Evolutionary conservation across 1,140 invertebrate species (phyloP).

Genomic region (Popillia japonica): DNA sequence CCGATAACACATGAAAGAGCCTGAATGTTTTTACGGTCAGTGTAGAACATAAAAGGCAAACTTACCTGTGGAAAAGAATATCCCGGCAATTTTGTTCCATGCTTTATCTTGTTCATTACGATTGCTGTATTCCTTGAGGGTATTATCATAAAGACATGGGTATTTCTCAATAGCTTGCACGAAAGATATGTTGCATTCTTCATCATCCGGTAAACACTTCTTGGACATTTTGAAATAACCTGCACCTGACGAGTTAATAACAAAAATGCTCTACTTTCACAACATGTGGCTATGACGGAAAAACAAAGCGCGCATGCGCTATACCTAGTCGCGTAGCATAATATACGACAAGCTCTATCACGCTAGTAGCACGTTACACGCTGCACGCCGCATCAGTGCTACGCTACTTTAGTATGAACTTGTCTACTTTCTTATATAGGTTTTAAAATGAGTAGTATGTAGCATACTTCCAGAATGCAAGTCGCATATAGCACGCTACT

Average conservation of each 20-base stretch:
- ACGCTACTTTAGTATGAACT: constrained; percentile 5
- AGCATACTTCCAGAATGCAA: not conserved
- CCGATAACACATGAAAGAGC: no score
- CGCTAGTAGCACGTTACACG: not conserved
- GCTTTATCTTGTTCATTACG: no score
- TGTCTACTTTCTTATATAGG: constrained; percentile 6
- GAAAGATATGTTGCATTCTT: not conserved
- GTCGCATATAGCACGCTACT: not conserved
- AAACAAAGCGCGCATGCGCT: not conserved
- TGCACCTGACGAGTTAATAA: not conserved
- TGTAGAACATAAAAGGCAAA: not conserved
- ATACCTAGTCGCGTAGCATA: not conserved
- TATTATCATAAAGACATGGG: not conserved
- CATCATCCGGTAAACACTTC: constrained; percentile 4
- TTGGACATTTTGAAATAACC: constrained; percentile 1
- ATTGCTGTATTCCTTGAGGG: no score
- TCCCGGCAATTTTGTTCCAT: no score
- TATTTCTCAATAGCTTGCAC: not conserved
- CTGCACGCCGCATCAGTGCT: constrained; percentile 2
- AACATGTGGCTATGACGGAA: not conserved
- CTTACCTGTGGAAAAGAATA: not conserved
- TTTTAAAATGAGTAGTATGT: not conserved
- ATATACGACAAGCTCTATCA: not conserved
- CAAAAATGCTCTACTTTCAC: not conserved
- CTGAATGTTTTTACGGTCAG: no score